These are phyloP conservation scores for Drosophila suzukii DNA, from an alignment of 1,140 invertebrate species.

Conservation along the genomic window DNA sequence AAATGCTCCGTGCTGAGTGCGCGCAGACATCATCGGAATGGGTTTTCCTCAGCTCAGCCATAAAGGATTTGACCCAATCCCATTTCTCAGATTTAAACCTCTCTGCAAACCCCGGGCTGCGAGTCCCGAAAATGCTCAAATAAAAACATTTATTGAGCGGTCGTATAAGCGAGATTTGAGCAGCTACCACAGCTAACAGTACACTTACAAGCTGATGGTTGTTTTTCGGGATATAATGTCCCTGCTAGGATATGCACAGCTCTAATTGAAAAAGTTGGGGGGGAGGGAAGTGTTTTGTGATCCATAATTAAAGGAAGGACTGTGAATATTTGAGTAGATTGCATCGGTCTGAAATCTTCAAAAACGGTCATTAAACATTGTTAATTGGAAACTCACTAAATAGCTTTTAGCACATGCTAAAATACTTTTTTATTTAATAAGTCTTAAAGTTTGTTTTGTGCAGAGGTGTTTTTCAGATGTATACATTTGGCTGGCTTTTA, in stretches of 20 bases:
- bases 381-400: background rate
- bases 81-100: constrained; percentile 44
- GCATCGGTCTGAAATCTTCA: background rate
- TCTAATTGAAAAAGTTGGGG: constrained; percentile 50
- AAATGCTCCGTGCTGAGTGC: constrained; percentile 55
- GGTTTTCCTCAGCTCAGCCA: constrained; percentile 13
- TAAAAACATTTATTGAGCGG: constrained; percentile 63
- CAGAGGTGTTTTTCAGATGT: too few species aligned
- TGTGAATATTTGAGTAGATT: constrained; percentile 3
- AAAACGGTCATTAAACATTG: background rate
- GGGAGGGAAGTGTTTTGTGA: constrained; percentile 4
- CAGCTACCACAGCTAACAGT: constrained; percentile 22
- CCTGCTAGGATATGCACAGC: constrained; percentile 25
- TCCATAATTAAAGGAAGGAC: constrained; percentile 25
- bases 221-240: constrained; percentile 24
- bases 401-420: background rate
- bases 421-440: too few species aligned
- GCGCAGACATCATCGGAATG: constrained; percentile 37
- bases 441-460: too few species aligned
- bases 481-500: too few species aligned
- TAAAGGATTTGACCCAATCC: constrained; percentile 65
- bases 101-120: background rate
- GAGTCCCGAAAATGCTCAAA: constrained; percentile 46
- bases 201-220: constrained; percentile 28
- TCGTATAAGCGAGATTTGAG: constrained; percentile 47